Percentiles rank a stretch among this genome's conserved stretches.
phyloP scores from a whole-genome alignment of 2,113 vertebrate genomes.

The Parus major region DNA sequence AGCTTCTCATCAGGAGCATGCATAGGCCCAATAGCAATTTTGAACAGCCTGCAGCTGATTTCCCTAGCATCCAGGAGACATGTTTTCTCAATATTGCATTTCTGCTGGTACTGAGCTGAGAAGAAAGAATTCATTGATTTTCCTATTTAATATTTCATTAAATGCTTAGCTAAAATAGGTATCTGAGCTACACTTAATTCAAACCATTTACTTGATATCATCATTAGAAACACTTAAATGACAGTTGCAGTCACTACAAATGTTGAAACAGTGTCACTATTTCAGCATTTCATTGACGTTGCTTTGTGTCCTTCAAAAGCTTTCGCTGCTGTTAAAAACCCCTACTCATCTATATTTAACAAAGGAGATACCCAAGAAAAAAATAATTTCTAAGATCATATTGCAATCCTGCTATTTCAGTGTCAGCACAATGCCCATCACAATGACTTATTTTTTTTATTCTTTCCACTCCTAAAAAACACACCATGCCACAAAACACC shows the following conservation, averaged over 20 bases:
- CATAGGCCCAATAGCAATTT: neutral
- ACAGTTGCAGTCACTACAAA: neutral
- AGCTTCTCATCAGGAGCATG: neutral
- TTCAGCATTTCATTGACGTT: neutral
- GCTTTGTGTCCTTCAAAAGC: neutral
- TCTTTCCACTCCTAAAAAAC: neutral
- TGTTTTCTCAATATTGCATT: neutral
- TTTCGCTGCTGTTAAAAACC: neutral
- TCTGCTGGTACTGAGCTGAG: neutral
- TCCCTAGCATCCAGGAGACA: neutral
- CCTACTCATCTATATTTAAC: neutral
- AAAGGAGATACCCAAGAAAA: neutral
- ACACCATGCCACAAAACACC: neutral
- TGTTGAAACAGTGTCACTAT: neutral
- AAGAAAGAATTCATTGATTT: neutral
- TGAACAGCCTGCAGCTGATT: neutral
- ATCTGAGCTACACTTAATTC: neutral
- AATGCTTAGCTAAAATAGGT: neutral
- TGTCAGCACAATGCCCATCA: neutral
- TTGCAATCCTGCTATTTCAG: neutral
- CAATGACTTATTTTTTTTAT: neutral
- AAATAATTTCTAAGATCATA: neutral
- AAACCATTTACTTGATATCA: neutral
- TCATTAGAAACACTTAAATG: conserved; percentile 3
- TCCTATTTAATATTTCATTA: conserved; percentile 6